Evolutionary conservation across 37 sponge, comb jelly and placozoan species (phyloP).

Genomic region (Lycopodina hypogea): DNA sequence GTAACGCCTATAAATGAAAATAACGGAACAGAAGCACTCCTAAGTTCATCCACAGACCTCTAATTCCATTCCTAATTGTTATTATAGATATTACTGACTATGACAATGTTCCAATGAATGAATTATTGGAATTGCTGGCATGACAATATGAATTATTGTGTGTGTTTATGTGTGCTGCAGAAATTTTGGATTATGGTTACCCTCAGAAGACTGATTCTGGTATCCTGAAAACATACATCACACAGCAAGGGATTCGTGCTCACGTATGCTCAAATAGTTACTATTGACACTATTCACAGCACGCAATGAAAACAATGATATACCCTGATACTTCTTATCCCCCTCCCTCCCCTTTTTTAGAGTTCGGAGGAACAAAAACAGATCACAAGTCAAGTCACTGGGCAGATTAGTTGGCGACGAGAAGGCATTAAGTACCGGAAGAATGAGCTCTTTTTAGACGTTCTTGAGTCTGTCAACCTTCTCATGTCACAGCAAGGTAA

Average conservation of each 20-base stretch:
- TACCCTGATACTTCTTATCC: not conserved
- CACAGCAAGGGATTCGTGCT: slow-evolving; percentile 86
- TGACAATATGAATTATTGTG: too few relatives aligned
- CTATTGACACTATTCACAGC: not conserved
- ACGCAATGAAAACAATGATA: not conserved
- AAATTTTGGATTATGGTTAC: slow-evolving; percentile 93
- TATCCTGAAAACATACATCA: slow-evolving; percentile 91
- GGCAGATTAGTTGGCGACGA: slow-evolving; percentile 96
- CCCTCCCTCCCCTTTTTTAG: slow-evolving; percentile 11
- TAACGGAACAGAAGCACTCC: too few relatives aligned
- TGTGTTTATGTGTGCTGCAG: slow-evolving; percentile 34
- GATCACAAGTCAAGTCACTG: slow-evolving; percentile 95
- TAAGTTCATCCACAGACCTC: too few relatives aligned
- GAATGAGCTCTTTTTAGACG: slow-evolving; percentile 95
- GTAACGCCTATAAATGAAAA: too few relatives aligned
- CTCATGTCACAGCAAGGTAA: slow-evolving; percentile 94
- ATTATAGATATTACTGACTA: too few relatives aligned
- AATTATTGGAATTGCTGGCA: too few relatives aligned
- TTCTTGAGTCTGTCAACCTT: slow-evolving; percentile 89
- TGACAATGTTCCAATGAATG: too few relatives aligned
- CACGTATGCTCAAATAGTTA: slow-evolving; percentile 33
- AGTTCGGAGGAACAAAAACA: slow-evolving; percentile 85
- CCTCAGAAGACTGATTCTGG: slow-evolving; percentile 93
- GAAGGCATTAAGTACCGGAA: slow-evolving; percentile 92
- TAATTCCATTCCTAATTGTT: too few relatives aligned